Base-by-base conservation (phyloP, 2,797 vertebrate species). In the Tiaroga cobitis region DNA sequence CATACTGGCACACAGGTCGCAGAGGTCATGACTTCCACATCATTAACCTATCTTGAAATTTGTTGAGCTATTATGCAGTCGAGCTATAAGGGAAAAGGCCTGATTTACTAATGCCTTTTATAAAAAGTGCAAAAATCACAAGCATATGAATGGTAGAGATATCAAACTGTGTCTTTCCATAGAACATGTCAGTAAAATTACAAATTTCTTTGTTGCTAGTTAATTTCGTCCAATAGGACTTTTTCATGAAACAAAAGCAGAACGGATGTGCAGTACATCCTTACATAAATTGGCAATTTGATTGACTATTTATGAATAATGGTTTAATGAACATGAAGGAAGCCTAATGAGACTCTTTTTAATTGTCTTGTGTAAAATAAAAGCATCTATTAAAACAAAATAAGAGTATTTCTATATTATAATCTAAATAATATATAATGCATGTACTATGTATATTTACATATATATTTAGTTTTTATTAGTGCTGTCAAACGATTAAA, bases 41-140 rank as follows among this genome's bases (percentile, higher is more conserved):
- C 67, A 39, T 84, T 69, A 76, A 59, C 75, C 83, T 80, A 83
- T 67, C 37, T 39, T 5, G 15, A 43, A 84, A 86, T 84, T 32
- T 61, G 69, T 39, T 18, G 81, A 16, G 37, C 56, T 39, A 61
- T 82, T 82, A 68, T 29, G 29, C 26, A 61, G 3, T 56, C 8
- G 41, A 51, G 51, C 29, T 56, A 7, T 29, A n/a, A 5, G 5
- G 61, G 9, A 82, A 68, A 86, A 13, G 26, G 59, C 1, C 63
- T 10, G 11, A 34, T 15, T 13, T 56, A 29, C 21, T 24, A 24
- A 69, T 43, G 70, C 43, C 8, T 37, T 63, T 74, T 8, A 34
- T 29, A 24, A 32, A 59, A 77, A 11, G 63, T 26, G 39, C 37
- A 65, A 65, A 79, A 79, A 46, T 21, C n/a, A 32, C 11, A 16